These are phyloP conservation scores for Pherbina coryleti DNA, from an alignment of 2,888 invertebrate genomes.

Conservation along the genomic window DNA sequence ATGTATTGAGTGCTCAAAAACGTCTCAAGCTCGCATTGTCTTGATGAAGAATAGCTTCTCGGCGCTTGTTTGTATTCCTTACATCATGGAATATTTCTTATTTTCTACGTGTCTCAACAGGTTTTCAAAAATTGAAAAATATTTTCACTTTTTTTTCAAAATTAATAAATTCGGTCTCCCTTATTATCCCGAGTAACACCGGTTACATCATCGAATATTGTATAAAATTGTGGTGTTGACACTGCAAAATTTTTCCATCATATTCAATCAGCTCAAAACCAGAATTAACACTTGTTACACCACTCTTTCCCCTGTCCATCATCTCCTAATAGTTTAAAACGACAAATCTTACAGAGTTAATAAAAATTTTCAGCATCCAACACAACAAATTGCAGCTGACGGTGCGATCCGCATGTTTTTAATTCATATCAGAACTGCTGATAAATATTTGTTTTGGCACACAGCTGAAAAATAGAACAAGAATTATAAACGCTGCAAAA, in stretches of 20 bases:
- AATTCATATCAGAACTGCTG: conserved; percentile 52
- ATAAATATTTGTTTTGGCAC: conserved; percentile 55
- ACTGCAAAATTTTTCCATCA: neutral
- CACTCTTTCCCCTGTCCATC: neutral
- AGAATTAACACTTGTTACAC: neutral
- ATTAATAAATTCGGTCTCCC: too few species aligned
- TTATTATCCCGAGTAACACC: too few species aligned
- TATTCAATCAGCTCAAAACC: neutral
- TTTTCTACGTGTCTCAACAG: too few species aligned
- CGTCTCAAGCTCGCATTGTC: too few species aligned
- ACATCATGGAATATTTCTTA: too few species aligned
- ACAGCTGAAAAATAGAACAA: conserved; percentile 27
- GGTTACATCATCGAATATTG: too few species aligned
- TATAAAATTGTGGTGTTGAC: too few species aligned
- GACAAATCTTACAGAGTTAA: conserved; percentile 15
- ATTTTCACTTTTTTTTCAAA: too few species aligned
- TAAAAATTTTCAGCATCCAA: conserved; percentile 29
- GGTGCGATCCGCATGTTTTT: conserved; percentile 52
- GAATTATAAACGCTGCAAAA: neutral
- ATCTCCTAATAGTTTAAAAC: conserved; percentile 12
- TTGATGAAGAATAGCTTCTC: too few species aligned
- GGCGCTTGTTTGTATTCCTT: too few species aligned
- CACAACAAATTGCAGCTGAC: conserved; percentile 44
- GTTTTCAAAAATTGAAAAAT: too few species aligned
- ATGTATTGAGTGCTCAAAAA: too few species aligned